Conservation (phyloP, 64 coral and sea anemone species). For the Acropora yongei region DNA sequence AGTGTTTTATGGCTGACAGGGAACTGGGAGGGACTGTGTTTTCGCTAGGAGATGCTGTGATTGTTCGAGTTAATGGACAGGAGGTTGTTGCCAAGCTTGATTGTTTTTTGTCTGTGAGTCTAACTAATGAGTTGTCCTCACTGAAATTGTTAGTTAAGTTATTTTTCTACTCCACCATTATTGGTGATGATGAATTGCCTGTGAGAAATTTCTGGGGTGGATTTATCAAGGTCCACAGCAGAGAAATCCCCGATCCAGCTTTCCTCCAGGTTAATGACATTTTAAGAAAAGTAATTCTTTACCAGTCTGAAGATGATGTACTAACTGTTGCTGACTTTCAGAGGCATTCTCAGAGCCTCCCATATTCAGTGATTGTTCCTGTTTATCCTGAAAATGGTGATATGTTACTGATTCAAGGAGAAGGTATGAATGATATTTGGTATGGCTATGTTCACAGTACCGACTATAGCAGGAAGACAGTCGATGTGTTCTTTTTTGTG, state of each 20-base stretch:
- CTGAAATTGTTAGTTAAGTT: conserved; percentile 27
- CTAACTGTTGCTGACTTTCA: conserved; percentile 67
- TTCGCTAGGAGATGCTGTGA: conserved; percentile 30
- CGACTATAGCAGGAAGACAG: conserved; percentile 44
- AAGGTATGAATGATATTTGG: conserved; percentile 54
- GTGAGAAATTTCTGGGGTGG: conserved; percentile 54
- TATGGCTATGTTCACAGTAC: conserved; percentile 48
- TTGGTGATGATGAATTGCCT: not conserved
- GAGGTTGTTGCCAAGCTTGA: conserved; percentile 30
- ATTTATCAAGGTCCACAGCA: conserved; percentile 50
- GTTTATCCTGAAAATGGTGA: conserved; percentile 63
- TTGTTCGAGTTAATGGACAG: conserved; percentile 7
- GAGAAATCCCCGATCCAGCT: not conserved
- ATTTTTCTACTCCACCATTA: not conserved
- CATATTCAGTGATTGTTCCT: conserved; percentile 59
- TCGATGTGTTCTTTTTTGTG: conserved; percentile 70
- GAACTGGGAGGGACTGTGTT: conserved; percentile 41
- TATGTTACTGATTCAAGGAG: conserved; percentile 75
- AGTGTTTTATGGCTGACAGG: conserved; percentile 47
- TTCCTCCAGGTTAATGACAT: conserved; percentile 23
- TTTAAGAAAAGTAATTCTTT: conserved; percentile 49
- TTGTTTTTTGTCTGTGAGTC: conserved; percentile 32
- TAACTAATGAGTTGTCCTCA: not conserved
- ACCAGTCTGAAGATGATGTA: conserved; percentile 36
- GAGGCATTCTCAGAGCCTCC: conserved; percentile 22